Base-by-base conservation (phyloP, 2,113 vertebrate species). In the Pangasianodon gigas region DNA sequence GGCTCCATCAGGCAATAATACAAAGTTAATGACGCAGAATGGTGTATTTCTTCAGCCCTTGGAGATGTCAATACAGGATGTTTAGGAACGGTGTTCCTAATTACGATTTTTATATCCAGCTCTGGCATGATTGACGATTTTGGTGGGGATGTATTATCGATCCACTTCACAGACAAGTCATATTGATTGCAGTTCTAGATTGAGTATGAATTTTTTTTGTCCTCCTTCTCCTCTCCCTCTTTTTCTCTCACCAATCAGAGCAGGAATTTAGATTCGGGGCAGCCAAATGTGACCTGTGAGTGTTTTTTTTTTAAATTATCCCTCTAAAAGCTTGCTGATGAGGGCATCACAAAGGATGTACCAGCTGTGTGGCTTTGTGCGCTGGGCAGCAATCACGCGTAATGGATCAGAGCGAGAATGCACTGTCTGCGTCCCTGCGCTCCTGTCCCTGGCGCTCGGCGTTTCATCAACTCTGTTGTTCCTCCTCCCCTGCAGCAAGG, bases 1-100 rank as follows among this genome's bases (percentile, higher is more conserved):
- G 93, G 95, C 94, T 94, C 94, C 94, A 96, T 95, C 96, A 94
- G 94, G 92, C 95, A 95, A 96, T 96, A 96, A 96, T 96, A 95
- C 94, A 95, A 95, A 96, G 95, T 95, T 96, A 96, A 96, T 96
- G 96, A 96, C 92, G 94, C 95, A 95, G 95, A 96, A 96, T 95
- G 94, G 94, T 95, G 95, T 96, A 95, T 96, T 96, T 95, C 94
- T 96, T 95, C 94, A 93, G 92, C 92, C 93, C 93, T 95, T 93
- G 93, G 94, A 94, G 94, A 95, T 90, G 80, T 96, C 96, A 95
- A 96, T 96, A 94, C 93, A 93, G 94, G 95, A 96, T 96, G 94
- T 96, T 96, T 94, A 95, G 95, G 94, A 95, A 96, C 92, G 93
- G 92, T 93, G 94, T 94, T 96, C 94, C 95, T 96, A 96, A 96